phyloP scores from a whole-genome alignment of 2,113 vertebrate genomes.

The Melanostigma gelatinosum region DNA sequence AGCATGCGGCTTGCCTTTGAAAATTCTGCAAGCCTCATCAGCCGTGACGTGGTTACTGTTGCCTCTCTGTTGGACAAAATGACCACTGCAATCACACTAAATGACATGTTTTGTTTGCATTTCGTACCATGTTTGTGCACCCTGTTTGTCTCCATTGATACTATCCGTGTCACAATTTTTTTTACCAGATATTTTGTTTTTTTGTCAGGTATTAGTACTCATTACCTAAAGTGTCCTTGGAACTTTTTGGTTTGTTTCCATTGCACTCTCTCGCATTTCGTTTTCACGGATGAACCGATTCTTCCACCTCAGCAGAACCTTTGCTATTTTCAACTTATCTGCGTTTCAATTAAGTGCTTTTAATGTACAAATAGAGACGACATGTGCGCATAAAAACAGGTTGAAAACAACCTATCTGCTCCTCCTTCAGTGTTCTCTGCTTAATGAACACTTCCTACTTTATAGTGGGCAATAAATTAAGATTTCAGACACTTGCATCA shows the following conservation, averaged over 20 bases:
- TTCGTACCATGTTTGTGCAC: not conserved
- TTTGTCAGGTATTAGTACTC: too few species aligned
- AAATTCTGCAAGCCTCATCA: conserved; percentile 46
- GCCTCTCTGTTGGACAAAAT: conserved; percentile 29
- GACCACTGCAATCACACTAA: conserved; percentile 10
- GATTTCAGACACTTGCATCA: not conserved
- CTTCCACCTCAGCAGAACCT: not conserved
- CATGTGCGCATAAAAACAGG: not conserved
- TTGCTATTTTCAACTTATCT: not conserved
- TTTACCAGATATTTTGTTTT: too few species aligned
- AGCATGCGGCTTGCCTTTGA: conserved; percentile 44
- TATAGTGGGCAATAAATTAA: not conserved
- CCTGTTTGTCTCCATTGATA: not conserved
- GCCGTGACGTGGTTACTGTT: conserved; percentile 11
- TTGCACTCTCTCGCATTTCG: not conserved
- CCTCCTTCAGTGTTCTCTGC: not conserved
- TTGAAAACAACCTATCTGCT: not conserved
- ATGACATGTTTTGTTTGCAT: not conserved
- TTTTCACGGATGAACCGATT: too few species aligned
- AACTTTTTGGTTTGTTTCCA: not conserved
- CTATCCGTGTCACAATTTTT: too few species aligned
- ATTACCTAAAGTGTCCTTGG: too few species aligned
- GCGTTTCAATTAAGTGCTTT: not conserved
- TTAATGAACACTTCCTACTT: not conserved
- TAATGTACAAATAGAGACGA: not conserved